phyloP scores from a whole-genome alignment of 64 coral and sea anemone genomes.

The Trachythela sp. region DNA sequence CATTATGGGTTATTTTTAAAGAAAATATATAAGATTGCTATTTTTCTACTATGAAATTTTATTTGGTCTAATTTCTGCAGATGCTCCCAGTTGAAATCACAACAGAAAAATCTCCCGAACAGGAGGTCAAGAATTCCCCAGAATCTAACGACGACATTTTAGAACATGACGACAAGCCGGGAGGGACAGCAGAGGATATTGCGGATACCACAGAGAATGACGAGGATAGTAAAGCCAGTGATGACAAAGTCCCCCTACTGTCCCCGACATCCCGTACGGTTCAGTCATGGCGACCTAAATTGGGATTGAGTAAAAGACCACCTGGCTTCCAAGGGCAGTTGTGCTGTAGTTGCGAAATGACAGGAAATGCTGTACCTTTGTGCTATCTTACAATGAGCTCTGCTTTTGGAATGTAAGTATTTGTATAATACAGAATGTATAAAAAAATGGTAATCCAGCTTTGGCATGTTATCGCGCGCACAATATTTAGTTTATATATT shows the following conservation, averaged over 20 bases:
- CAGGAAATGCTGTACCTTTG: conserved; percentile 51
- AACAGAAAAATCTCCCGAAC: not conserved
- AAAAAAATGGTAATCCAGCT: not conserved
- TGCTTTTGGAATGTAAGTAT: conserved; percentile 89
- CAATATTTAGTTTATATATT: too few species aligned
- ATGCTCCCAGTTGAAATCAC: not conserved
- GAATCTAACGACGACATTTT: conserved; percentile 21
- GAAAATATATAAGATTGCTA: too few species aligned
- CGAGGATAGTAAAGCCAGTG: not conserved
- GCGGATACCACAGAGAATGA: not conserved
- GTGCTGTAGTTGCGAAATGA: conserved; percentile 44
- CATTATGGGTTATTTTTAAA: too few species aligned
- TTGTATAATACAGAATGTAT: too few species aligned
- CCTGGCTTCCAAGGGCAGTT: conserved; percentile 80
- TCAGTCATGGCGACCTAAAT: conserved; percentile 56
- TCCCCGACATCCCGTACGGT: conserved; percentile 30
- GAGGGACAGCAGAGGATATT: not conserved
- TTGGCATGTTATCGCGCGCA: too few species aligned
- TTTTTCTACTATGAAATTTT: too few species aligned
- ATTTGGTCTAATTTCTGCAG: not conserved
- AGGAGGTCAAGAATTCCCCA: conserved; percentile 17
- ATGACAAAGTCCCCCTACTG: not conserved
- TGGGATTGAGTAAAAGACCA: conserved; percentile 63
- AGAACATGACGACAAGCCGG: not conserved
- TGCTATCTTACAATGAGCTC: conserved; percentile 69